Percentiles rank a stretch among this genome's conserved stretches.
Conservation (phyloP, 2,888 invertebrate species). For the Macroteleia sp. region DNA sequence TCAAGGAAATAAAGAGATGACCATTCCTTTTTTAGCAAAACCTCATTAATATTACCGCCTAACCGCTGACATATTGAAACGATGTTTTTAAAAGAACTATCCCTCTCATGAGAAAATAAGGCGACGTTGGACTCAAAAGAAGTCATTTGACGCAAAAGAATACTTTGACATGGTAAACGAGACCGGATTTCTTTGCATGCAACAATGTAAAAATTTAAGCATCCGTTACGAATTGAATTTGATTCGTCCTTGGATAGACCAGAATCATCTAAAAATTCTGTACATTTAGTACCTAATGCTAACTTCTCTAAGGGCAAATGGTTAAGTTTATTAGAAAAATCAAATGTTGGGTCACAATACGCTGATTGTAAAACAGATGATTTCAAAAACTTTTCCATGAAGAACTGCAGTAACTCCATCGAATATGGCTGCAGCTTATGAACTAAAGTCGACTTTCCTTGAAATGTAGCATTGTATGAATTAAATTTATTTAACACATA, state of each 20-base stretch:
- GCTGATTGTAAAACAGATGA: background rate
- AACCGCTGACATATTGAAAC: background rate
- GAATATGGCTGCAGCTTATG: conserved; percentile 14
- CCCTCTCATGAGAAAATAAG: background rate
- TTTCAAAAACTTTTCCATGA: background rate
- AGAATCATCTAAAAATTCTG: conserved; percentile 1
- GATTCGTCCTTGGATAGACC: background rate
- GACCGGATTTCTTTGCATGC: conserved; percentile 6
- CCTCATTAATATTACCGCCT: background rate
- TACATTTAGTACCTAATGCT: conserved; percentile 3
- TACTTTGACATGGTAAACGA: background rate
- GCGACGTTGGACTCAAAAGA: background rate
- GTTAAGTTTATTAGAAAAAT: conserved; percentile 2
- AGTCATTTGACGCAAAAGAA: conserved; percentile 6
- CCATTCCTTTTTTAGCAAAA: background rate
- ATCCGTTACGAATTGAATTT: background rate
- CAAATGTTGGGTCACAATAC: background rate
- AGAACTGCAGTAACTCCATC: background rate
- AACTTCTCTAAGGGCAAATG: conserved; percentile 1
- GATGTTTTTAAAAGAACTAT: background rate
- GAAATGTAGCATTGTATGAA: conserved; percentile 22
- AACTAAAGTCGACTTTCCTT: background rate
- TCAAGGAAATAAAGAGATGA: background rate
- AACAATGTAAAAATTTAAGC: conserved; percentile 17
- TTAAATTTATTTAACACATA: conserved; percentile 3